phyloP scores from a whole-genome alignment of 2,113 vertebrate genomes.

The Barnardius zonarius region DNA sequence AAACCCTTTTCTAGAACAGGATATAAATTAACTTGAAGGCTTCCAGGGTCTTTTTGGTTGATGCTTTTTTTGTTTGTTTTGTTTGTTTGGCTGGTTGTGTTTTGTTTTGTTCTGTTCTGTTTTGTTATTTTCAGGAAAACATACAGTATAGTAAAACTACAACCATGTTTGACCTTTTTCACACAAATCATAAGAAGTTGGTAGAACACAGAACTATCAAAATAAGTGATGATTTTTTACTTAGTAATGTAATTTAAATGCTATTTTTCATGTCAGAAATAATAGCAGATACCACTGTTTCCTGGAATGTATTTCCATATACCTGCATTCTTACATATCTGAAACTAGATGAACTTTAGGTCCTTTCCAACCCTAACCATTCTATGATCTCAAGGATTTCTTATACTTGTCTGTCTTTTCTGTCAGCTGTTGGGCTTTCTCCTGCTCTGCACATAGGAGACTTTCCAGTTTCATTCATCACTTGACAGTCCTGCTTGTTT shows the following conservation, averaged over 20 bases:
- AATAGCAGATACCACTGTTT: neutral
- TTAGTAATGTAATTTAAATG: neutral
- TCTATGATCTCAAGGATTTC: neutral
- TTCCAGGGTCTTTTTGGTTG: neutral
- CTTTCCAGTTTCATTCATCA: neutral
- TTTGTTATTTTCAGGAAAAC: neutral
- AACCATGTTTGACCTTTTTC: neutral
- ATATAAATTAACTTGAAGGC: neutral
- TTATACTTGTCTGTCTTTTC: neutral
- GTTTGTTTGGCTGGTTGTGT: neutral
- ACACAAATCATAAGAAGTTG: neutral
- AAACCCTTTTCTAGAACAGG: neutral
- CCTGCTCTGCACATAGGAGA: rapidly evolving
- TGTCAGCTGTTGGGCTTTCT: neutral
- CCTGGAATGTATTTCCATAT: neutral
- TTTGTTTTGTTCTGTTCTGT: neutral
- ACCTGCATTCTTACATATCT: neutral
- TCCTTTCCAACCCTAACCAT: neutral
- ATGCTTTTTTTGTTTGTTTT: neutral
- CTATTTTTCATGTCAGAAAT: neutral
- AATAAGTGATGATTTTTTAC: neutral
- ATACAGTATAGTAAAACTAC: neutral
- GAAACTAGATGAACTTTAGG: neutral
- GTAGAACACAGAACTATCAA: neutral
- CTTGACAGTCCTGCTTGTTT: neutral